Base-by-base conservation (phyloP, 2,888 invertebrate species). In the Drosophila hamatofila region DNA sequence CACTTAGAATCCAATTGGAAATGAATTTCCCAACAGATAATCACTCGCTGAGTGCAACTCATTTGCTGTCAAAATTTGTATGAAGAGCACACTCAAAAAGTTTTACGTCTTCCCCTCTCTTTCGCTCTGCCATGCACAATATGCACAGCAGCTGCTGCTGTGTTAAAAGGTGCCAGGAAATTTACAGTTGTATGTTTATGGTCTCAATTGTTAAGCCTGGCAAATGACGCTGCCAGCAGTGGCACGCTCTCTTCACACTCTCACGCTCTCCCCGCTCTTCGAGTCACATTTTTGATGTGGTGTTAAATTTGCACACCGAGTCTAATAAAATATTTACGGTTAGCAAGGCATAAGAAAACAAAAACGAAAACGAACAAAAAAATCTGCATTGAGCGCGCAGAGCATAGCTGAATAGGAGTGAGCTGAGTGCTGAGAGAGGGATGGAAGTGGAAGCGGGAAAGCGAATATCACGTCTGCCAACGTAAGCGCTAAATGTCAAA, bases 321-420 rank as follows among this genome's bases (percentile, higher is more conserved):
- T 72, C 73, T 58, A 75, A 81, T 89, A 73, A 85, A 89, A 87
- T 77, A 81, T 89, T 87, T 89, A 85, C 76, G 75, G 72, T 79
- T 46, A 42, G 42, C 71, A 66, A 56, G 54, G 44, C 60, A 68
- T 25, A 73, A 65, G 61, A 72, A 65, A 64, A 60, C 58, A 61
- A 64, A 49, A 39, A 39, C 39, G n/a, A n/a, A 37, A 5, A 37
- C 16, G 6, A 23, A n/a, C n/a, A n/a, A 14, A 23, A 49, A 67
- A 51, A 55, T 27, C 56, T 35, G 33, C 23, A 51, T 23, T 33
- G 18, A 35, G 48, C 37, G 23, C 27, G 25, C n/a, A 37, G 8
- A 42, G 33, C 21, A 33, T 5, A 33, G 56, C 55, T 56, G 30
- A 21, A n/a, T 52, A n/a, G 21, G 21, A 14, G 12, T 30, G 11